Base-by-base conservation (phyloP, 2,888 invertebrate genomes). In the Rosalia funebris region DNA sequence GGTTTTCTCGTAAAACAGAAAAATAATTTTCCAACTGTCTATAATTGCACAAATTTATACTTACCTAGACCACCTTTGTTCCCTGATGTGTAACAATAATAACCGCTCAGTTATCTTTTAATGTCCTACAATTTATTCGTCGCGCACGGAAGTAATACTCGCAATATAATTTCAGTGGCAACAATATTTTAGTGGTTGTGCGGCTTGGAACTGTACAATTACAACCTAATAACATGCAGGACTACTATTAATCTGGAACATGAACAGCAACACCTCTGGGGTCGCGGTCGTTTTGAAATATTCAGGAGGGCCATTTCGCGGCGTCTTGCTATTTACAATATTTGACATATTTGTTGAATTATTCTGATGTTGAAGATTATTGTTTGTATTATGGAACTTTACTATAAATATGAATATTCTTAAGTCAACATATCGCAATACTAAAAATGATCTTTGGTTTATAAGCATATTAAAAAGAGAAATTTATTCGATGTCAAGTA, bases 111-210 rank as follows among this genome's bases (percentile, higher is more conserved):
- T 7, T 25, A 25, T 7, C 25, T 25, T 7, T 25, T 25, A 3
- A 25, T 7, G 3, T 7, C 7, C 25, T 7, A 25, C 25, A 25
- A 25, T 25, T 25, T 25, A 25, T 25, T 25, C 7, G 25, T 25
- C 25, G 25, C 25, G 7, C 25, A 25, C 25, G 4, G 7, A 25
- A 25, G 25, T 7, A 25, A 25, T 25, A 25, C 7, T 5, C 25
- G 25, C 25, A 25, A 25, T 7, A 53, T 53, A 54, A 48, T 37
- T 53, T 32, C 17, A 52, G 54, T 50, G 42, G 36, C 44, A 56
- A 58, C 61, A 50, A 47, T 65, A 65, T 65, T 62, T 65, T 57
- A 65, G 62, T 44, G 60, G 62, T 54, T 62, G 53, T 57, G 62
- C 19, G 65, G 64, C 58, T 61, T 42, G 56, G 34, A 50, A 47